phyloP scores from a whole-genome alignment of 2,888 invertebrate species.

The Automeris io region DNA sequence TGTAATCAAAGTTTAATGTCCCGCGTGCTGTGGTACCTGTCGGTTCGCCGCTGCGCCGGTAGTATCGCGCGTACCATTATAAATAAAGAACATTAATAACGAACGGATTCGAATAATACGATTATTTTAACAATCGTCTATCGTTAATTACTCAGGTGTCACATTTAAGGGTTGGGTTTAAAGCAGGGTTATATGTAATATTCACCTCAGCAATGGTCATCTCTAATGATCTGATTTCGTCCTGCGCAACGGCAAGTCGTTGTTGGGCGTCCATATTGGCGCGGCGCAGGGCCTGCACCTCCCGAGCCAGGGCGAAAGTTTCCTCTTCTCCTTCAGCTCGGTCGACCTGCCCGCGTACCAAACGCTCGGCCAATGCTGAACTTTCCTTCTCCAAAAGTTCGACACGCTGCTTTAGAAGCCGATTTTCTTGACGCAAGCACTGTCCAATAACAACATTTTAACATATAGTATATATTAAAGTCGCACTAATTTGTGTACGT shows the following conservation, averaged over 20 bases:
- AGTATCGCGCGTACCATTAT: too few relatives aligned
- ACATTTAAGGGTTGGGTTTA: too few relatives aligned
- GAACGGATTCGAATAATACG: too few relatives aligned
- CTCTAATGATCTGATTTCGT: slow-evolving; percentile 91
- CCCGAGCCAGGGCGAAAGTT: slow-evolving; percentile 87
- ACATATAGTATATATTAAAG: not conserved
- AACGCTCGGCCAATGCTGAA: slow-evolving; percentile 93
- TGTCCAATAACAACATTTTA: slow-evolving; percentile 20
- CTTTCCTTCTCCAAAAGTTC: slow-evolving; percentile 97
- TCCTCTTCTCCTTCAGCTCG: slow-evolving; percentile 97
- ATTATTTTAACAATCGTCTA: too few relatives aligned
- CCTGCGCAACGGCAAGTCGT: slow-evolving; percentile 92
- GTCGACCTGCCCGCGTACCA: slow-evolving; percentile 95
- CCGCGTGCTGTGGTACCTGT: too few relatives aligned
- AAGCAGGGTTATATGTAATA: not conserved
- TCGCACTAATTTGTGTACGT: too few relatives aligned
- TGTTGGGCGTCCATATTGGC: slow-evolving; percentile 93
- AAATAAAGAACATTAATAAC: too few relatives aligned
- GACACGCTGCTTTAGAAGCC: slow-evolving; percentile 94
- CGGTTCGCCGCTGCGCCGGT: too few relatives aligned
- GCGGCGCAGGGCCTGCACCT: slow-evolving; percentile 90
- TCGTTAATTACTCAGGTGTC: too few relatives aligned
- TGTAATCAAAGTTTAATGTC: too few relatives aligned
- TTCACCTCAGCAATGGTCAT: slow-evolving; percentile 79
- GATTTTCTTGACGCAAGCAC: slow-evolving; percentile 93